Evolutionary conservation across 35 echinoderm and acorn worm genomes (phyloP).

Genomic region (Ophiothrix spiculata): DNA sequence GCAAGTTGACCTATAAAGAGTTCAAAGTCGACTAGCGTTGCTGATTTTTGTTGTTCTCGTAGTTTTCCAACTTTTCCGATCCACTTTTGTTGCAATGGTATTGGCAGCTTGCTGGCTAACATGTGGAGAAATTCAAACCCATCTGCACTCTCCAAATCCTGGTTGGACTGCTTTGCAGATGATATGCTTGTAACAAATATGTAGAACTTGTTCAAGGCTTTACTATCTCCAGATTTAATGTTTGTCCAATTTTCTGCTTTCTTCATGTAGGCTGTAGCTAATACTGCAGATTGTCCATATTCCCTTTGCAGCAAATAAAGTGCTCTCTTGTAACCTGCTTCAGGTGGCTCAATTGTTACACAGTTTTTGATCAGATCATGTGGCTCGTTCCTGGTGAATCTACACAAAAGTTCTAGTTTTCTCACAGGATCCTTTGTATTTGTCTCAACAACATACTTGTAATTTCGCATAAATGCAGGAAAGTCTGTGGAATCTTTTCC

Average conservation of each 20-base stretch:
- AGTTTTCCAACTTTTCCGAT: background rate
- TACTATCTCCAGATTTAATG: background rate
- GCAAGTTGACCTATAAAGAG: background rate
- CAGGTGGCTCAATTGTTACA: background rate
- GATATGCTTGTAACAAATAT: background rate
- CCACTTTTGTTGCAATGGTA: slow-evolving; percentile 13
- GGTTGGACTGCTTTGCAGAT: background rate
- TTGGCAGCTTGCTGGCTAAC: background rate
- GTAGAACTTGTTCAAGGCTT: background rate
- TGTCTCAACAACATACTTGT: background rate
- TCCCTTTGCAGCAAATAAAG: background rate
- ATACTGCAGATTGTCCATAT: slow-evolving; percentile 7
- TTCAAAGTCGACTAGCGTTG: background rate
- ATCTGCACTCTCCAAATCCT: background rate
- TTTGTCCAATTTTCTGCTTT: background rate
- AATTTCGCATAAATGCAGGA: background rate
- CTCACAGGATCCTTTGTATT: background rate
- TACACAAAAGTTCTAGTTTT: background rate
- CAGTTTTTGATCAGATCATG: slow-evolving; percentile 3
- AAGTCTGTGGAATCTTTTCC: background rate
- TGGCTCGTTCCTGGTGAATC: background rate
- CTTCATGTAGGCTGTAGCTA: background rate
- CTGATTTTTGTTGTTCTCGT: background rate
- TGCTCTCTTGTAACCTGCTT: background rate
- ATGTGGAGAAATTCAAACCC: background rate